phyloP scores from a whole-genome alignment of 2,797 vertebrate genomes.

The Aeoliscus strigatus region DNA sequence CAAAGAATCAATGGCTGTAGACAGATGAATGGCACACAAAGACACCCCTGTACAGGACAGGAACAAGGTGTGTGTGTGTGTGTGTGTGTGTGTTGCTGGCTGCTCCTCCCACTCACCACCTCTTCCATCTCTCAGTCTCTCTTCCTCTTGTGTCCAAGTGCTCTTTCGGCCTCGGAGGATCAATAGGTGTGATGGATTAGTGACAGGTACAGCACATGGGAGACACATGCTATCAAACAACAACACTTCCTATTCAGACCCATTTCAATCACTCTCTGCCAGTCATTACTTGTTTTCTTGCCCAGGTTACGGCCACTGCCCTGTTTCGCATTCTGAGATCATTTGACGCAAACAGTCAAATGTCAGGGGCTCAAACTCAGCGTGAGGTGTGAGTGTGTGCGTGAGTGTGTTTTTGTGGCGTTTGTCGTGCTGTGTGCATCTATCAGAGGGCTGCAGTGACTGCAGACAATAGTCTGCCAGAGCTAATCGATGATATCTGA shows the following conservation, averaged over 20 bases:
- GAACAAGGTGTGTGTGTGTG: conserved; percentile 16
- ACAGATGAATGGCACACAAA: conserved; percentile 65
- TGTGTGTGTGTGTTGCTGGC: conserved; percentile 6
- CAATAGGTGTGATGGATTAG: conserved; percentile 68
- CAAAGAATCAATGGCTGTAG: conserved; percentile 62
- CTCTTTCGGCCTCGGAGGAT: conserved; percentile 51
- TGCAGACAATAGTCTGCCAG: conserved; percentile 39
- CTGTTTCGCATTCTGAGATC: conserved; percentile 6
- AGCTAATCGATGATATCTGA: conserved; percentile 46
- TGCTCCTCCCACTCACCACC: too few species aligned
- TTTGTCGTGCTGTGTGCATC: conserved; percentile 36
- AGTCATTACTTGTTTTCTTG: conserved; percentile 41
- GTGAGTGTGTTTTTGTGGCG: conserved; percentile 58
- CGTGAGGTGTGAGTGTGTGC: conserved; percentile 58
- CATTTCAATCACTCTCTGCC: conserved; percentile 54
- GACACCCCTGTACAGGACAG: conserved; percentile 47
- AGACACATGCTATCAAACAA: conserved; percentile 54
- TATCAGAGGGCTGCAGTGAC: conserved; percentile 27
- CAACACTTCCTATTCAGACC: conserved; percentile 53
- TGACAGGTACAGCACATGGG: conserved; percentile 53
- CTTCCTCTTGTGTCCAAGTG: conserved; percentile 30
- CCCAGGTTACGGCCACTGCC: conserved; percentile 14
- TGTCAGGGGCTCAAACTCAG: background rate
- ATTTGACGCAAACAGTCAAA: conserved; percentile 20
- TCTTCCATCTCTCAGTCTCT: conserved; percentile 24